Evolutionary conservation across 2,888 invertebrate genomes (phyloP).

Genomic region (Litoditis marina): DNA sequence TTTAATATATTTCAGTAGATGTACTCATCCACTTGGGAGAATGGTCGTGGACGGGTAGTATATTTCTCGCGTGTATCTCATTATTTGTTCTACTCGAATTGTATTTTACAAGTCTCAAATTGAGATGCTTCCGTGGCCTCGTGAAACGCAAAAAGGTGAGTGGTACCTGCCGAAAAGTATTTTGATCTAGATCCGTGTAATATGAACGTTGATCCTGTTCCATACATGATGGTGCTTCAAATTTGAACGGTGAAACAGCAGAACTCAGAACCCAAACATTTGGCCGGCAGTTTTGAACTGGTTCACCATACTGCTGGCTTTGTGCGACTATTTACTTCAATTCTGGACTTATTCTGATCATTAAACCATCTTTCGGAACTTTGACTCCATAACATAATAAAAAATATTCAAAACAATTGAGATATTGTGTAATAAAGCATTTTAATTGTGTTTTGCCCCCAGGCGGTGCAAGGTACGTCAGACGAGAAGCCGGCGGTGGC

Average conservation of each 20-base stretch:
- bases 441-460: not conserved
- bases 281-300: too few species aligned
- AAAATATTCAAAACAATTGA: not conserved
- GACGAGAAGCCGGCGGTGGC: conserved; percentile 18
- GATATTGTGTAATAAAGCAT: not conserved
- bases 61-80: conserved; percentile 5
- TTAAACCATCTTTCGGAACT: too few species aligned
- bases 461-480: conserved; percentile 21
- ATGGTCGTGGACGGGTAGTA: conserved; percentile 3
- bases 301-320: too few species aligned
- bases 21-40: conserved; percentile 2
- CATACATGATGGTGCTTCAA: too few species aligned
- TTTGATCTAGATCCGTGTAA: not conserved
- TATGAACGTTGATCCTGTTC: not conserved
- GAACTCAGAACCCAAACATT: too few species aligned
- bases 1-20: conserved; percentile 11
- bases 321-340: too few species aligned
- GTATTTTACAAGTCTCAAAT: conserved; percentile 13
- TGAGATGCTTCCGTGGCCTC: conserved; percentile 12
- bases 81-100: conserved; percentile 10
- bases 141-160: conserved; percentile 21
- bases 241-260: too few species aligned
- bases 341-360: too few species aligned
- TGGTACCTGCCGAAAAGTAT: not conserved
- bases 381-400: not conserved